Conservation (phyloP, 2,113 vertebrate species). For the Myrmecobius fasciatus region DNA sequence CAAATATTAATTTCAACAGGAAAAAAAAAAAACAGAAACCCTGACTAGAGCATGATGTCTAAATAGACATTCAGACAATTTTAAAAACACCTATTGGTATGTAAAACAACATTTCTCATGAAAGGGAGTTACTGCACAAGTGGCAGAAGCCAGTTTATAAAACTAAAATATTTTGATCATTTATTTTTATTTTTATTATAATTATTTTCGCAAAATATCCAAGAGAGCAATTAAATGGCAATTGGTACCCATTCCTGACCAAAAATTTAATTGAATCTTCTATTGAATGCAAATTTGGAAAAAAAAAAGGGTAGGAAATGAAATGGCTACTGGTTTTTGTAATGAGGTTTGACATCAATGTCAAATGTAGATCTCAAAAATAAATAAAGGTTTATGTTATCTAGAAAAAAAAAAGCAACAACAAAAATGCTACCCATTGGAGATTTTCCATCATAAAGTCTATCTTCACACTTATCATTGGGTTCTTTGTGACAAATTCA, state of each 20-base stretch:
- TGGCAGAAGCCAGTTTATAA: conserved; percentile 77
- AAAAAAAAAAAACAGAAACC: conserved; percentile 82
- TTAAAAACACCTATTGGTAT: conserved; percentile 82
- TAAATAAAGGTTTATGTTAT: neutral
- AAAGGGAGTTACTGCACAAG: conserved; percentile 77
- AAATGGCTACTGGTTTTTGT: conserved; percentile 9
- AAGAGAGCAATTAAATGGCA: conserved; percentile 64
- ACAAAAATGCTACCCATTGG: neutral
- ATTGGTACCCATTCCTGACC: conserved; percentile 64
- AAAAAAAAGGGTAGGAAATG: conserved; percentile 8
- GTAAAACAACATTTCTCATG: conserved; percentile 77
- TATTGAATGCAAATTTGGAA: conserved; percentile 34
- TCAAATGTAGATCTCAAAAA: neutral
- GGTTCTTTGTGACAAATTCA: fast-evolving
- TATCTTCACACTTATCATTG: neutral
- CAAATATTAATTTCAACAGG: conserved; percentile 82
- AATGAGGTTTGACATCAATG: neutral
- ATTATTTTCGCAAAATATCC: conserved; percentile 67
- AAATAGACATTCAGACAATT: conserved; percentile 83
- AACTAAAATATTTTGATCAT: conserved; percentile 82
- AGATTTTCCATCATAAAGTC: no score
- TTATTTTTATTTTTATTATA: conserved; percentile 66
- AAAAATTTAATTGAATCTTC: conserved; percentile 31
- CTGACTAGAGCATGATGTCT: conserved; percentile 81
- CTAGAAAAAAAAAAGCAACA: neutral